Evolutionary conservation across 2,888 invertebrate species (phyloP).

Genomic region (Mythimna pallens): DNA sequence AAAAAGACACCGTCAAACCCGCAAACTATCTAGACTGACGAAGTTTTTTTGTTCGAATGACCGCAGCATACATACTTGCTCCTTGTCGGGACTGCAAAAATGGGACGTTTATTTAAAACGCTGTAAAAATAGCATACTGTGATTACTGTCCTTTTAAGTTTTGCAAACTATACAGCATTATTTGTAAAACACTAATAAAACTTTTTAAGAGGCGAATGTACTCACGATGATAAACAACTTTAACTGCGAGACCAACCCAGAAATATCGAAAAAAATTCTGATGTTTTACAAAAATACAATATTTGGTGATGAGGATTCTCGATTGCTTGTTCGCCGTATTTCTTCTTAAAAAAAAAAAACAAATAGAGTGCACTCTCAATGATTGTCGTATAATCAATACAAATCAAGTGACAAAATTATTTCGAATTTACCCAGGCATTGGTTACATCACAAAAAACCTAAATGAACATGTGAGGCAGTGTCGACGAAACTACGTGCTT

Average conservation of each 20-base stretch:
- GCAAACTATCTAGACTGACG: constrained; percentile 30
- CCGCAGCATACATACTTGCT: constrained; percentile 21
- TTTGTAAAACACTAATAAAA: not conserved
- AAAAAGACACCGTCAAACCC: constrained; percentile 29
- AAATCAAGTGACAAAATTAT: not conserved
- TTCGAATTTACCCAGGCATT: constrained; percentile 2
- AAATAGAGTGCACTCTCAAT: too few relatives aligned
- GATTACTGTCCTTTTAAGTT: not conserved
- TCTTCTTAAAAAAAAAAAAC: not conserved
- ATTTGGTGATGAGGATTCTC: not conserved
- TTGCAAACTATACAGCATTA: not conserved
- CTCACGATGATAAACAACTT: not conserved
- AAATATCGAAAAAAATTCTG: not conserved
- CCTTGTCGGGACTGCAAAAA: constrained; percentile 10
- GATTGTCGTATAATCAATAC: too few relatives aligned
- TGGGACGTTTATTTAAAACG: not conserved
- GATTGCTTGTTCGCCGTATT: not conserved
- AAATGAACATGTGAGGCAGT: constrained; percentile 38
- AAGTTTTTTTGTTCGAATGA: constrained; percentile 26
- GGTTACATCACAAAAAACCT: constrained; percentile 5
- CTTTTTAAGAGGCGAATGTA: not conserved
- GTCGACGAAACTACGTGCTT: constrained; percentile 55
- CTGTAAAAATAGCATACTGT: not conserved
- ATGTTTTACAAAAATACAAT: not conserved
- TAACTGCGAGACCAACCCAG: not conserved